Percentiles rank a stretch among this genome's conserved stretches.
Evolutionary conservation across 2,113 vertebrate genomes (phyloP).

Genomic region (Tenebrosternarchus preto): DNA sequence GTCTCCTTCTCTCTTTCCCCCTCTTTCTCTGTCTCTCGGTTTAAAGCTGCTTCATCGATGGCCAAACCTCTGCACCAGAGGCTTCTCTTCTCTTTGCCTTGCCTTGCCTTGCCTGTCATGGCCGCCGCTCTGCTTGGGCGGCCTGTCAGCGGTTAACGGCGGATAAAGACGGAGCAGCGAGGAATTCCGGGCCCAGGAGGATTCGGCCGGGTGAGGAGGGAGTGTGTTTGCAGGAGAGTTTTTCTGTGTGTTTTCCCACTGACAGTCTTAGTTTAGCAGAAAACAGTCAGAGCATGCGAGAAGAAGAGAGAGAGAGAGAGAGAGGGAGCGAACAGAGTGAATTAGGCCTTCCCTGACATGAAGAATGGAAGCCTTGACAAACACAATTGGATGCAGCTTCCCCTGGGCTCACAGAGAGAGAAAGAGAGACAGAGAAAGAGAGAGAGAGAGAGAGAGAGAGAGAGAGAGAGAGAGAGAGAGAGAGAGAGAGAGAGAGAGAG

Average conservation of each 20-base stretch:
- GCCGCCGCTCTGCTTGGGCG: constrained; percentile 86
- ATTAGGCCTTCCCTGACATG: constrained; percentile 85
- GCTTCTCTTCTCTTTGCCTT: constrained; percentile 62
- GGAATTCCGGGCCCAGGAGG: constrained; percentile 82
- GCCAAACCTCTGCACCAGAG: constrained; percentile 69
- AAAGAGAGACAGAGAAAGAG: not conserved
- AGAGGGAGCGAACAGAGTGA: constrained; percentile 63
- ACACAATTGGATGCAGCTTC: constrained; percentile 87
- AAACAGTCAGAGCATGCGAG: constrained; percentile 87
- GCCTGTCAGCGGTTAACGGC: constrained; percentile 88
- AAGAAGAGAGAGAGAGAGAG: constrained; percentile 31
- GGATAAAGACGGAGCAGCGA: constrained; percentile 88
- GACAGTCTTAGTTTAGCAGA: constrained; percentile 88
- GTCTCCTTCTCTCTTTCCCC: constrained; percentile 17
- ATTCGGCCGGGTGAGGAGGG: constrained; percentile 71
- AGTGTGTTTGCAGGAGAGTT: constrained; percentile 82
- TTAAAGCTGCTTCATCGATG: constrained; percentile 61
- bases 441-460: constrained; percentile 36
- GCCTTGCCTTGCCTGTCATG: constrained; percentile 80
- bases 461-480: constrained; percentile 33
- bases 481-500: constrained; percentile 32
- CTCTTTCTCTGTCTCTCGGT: constrained; percentile 39
- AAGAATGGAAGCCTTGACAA: constrained; percentile 92
- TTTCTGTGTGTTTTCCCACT: constrained; percentile 88
- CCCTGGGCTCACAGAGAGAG: constrained; percentile 77